Percentiles rank a stretch among this genome's conserved stretches.
Conservation (phyloP, 2,113 vertebrate genomes). For the Gallinago paraguaiae region DNA sequence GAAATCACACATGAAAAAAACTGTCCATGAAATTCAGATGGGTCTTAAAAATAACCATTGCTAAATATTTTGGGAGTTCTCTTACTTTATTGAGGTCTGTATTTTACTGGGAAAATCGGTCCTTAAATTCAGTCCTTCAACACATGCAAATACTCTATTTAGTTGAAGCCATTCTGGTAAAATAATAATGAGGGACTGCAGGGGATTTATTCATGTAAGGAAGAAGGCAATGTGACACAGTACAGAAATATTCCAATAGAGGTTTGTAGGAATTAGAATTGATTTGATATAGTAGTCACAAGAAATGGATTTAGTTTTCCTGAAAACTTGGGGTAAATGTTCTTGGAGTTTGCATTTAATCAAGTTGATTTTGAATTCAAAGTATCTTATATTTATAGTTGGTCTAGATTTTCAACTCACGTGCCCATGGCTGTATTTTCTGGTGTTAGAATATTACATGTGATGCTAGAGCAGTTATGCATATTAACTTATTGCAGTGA, state of each 20-base stretch:
- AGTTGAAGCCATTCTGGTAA: background rate
- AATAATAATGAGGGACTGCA: background rate
- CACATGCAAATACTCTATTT: background rate
- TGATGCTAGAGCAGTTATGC: background rate
- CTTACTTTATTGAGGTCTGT: background rate
- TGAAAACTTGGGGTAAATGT: background rate
- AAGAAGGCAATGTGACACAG: background rate
- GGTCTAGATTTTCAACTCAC: background rate
- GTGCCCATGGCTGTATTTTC: background rate
- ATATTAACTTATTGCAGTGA: background rate
- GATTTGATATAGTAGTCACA: background rate
- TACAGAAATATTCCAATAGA: background rate
- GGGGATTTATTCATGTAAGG: background rate
- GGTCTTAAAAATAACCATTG: conserved; percentile 35
- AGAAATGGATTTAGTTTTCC: background rate
- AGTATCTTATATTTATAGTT: background rate
- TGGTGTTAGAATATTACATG: background rate
- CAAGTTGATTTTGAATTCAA: background rate
- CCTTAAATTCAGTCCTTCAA: background rate
- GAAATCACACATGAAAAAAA: conserved; percentile 77
- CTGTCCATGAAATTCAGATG: conserved; percentile 62
- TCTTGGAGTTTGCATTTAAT: background rate
- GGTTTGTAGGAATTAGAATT: background rate
- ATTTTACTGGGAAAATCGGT: conserved; percentile 18
- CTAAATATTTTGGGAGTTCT: conserved; percentile 41